Percentiles rank a stretch among this genome's conserved stretches.
These are phyloP conservation scores for Poecilobothrus nobilitatus DNA, from an alignment of 2,888 invertebrate genomes.

Conservation along the genomic window DNA sequence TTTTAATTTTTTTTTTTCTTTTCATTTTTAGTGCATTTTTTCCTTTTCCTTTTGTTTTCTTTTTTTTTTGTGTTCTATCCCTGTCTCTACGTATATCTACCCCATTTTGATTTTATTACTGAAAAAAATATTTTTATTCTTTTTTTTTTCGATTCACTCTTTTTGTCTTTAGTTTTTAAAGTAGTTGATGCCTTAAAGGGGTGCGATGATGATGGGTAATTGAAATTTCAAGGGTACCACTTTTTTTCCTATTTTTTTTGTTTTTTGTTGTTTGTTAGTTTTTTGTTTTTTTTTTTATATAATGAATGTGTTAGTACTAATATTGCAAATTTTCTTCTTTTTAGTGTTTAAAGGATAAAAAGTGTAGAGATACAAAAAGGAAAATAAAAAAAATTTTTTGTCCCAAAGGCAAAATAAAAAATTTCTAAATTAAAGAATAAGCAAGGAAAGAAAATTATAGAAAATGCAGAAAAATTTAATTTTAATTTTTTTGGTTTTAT, in stretches of 20 bases:
- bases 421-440: too few species aligned
- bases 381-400: too few species aligned
- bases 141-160: neutral
- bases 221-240: neutral
- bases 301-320: too few species aligned
- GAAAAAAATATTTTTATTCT: neutral
- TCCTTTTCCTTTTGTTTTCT: neutral
- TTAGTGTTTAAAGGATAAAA: too few species aligned
- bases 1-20: neutral
- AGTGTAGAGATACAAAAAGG: too few species aligned
- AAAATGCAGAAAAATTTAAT: too few species aligned
- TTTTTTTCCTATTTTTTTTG: neutral
- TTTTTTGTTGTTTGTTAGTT: neutral
- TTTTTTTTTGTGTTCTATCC: neutral
- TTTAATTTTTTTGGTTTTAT: too few species aligned
- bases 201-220: constrained; percentile 4
- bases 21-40: neutral
- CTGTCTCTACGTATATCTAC: neutral
- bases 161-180: constrained; percentile 2
- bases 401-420: too few species aligned
- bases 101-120: too few species aligned
- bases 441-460: too few species aligned
- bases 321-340: too few species aligned
- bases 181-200: constrained; percentile 2
- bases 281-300: neutral